Evolutionary conservation across 1,140 invertebrate genomes (phyloP), one percentile per base, ranked within the genome.

Genomic region (Wasmannia auropunctata): DNA sequence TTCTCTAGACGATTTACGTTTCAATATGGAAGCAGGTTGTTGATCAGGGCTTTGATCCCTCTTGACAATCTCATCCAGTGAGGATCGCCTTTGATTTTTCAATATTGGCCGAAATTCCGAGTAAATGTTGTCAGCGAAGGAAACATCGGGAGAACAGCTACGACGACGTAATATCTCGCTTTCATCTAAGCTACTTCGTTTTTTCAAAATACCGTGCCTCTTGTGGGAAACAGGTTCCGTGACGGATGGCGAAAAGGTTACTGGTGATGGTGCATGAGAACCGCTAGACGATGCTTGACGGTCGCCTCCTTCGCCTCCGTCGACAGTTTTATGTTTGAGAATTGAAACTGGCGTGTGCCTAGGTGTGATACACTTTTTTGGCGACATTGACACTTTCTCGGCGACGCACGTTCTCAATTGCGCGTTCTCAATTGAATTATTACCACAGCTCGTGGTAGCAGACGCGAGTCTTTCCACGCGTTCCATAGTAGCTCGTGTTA

Each of bases 201-300:
- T 98, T 91, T 98, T 98, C 58, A 98, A 94, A 90, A 98, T 98
- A 60, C 97, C 97, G 91, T 97, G 96, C 65, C 96, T 96, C 90
- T 97, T 96, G 76, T 96, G 94, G n/a, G 96, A 97, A 60, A 96
- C 96, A 10, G 88, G 81, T 49, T 92, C 91, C 67, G 87, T 91
- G 58, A 92, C 96, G 84, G 95, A 95, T 74, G 95, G 93, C 67
- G 95, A 95, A 79, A 93, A 93, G 58, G 86, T 93, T 46, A 92
- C 93, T 58, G 91, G 91, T 56, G 92, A 88, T 31, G 85, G 86
- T 72, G 75, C 89, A 72, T 87, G 88, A 67, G 90, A 90, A 91
- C 95, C 96, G 89, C 95, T 95, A 6, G 95, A 94, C 58, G 95
- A 94, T 67, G 93, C 94, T 90, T 94, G 95, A 1, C 79, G 79